These are phyloP conservation scores for Homarus gammarus DNA, from an alignment of 2,888 invertebrate species.

Conservation along the genomic window DNA sequence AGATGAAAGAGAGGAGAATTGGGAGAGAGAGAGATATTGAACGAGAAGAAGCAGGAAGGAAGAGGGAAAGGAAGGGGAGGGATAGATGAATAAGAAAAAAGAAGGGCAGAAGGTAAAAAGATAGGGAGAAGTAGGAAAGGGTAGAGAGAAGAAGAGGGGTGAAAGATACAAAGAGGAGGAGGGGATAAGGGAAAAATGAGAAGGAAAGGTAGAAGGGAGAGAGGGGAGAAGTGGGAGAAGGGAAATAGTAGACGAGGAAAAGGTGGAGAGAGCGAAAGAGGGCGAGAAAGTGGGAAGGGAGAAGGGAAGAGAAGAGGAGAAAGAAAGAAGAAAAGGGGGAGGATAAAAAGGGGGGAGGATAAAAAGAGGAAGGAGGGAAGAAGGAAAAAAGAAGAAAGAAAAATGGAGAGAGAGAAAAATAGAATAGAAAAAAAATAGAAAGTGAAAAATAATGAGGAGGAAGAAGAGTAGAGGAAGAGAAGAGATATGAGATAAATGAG, in stretches of 20 bases:
- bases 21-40: background rate
- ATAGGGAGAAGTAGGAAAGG: background rate
- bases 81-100: background rate
- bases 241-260: background rate
- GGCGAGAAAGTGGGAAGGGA: background rate
- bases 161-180: background rate
- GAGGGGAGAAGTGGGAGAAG: background rate
- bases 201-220: background rate
- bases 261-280: background rate
- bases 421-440: no score
- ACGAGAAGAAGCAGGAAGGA: slow-evolving; percentile 7
- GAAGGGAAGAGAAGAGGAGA: background rate
- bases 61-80: background rate
- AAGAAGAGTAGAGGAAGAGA: no score
- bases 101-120: background rate
- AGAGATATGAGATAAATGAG: no score
- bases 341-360: background rate
- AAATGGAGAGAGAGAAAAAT: background rate
- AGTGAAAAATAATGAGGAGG: no score
- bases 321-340: background rate
- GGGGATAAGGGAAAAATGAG: background rate
- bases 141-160: no score
- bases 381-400: background rate
- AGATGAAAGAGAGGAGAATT: background rate
- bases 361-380: background rate